phyloP scores from a whole-genome alignment of 2,797 vertebrate species.

The Denticeps clupeoides region DNA sequence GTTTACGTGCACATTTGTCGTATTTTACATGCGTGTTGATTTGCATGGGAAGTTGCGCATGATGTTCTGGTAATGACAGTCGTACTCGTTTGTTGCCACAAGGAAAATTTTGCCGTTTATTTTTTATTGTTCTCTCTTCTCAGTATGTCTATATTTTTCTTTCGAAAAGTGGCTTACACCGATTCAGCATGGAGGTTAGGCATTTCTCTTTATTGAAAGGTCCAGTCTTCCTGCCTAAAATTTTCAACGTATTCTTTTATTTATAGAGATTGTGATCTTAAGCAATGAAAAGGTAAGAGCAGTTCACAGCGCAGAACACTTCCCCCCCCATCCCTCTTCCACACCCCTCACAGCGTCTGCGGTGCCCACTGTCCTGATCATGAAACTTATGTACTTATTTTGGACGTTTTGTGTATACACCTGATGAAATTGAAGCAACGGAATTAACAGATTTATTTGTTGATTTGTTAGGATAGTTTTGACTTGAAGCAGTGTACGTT shows the following conservation, averaged over 20 bases:
- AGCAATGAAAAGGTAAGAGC: slow-evolving; percentile 99
- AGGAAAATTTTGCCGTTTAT: slow-evolving; percentile 6
- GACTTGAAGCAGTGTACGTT: too few species aligned
- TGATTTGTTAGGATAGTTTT: too few species aligned
- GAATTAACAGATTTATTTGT: too few species aligned
- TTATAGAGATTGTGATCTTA: slow-evolving; percentile 99
- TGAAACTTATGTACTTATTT: too few species aligned
- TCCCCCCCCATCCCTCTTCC: slow-evolving; percentile 73
- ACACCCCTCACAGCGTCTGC: slow-evolving; percentile 43
- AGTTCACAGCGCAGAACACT: slow-evolving; percentile 87
- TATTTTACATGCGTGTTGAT: slow-evolving; percentile 1
- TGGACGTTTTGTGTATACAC: too few species aligned
- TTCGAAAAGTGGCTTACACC: slow-evolving; percentile 45
- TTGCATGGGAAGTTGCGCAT: too few species aligned
- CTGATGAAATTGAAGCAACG: too few species aligned
- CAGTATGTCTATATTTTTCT: slow-evolving; percentile 8
- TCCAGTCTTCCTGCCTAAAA: slow-evolving; percentile 99
- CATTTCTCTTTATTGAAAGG: slow-evolving; percentile 89
- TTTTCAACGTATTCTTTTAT: slow-evolving; percentile 99
- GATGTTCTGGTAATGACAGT: too few species aligned
- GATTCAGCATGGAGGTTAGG: slow-evolving; percentile 98
- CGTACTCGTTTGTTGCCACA: not conserved
- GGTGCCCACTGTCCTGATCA: slow-evolving; percentile 28
- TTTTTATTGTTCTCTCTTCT: slow-evolving; percentile 15
- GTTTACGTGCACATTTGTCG: slow-evolving; percentile 10